Percentiles rank a stretch among this genome's conserved stretches.
Evolutionary conservation across 2,113 vertebrate species (phyloP).

Genomic region (Eretmochelys imbricata): DNA sequence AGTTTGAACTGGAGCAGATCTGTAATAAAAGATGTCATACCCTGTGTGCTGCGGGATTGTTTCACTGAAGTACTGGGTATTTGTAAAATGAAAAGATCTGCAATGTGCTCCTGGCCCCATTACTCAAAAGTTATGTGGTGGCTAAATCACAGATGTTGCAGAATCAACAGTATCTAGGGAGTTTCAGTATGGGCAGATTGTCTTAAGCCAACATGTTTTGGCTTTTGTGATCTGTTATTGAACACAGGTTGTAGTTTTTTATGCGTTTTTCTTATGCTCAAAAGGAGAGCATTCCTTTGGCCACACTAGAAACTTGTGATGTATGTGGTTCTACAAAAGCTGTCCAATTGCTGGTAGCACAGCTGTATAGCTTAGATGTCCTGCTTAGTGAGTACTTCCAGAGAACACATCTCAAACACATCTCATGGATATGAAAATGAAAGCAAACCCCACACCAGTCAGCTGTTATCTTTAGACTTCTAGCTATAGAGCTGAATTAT

Average conservation of each 20-base stretch:
- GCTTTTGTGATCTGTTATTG: neutral
- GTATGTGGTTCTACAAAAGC: neutral
- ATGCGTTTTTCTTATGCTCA: neutral
- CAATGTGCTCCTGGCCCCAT: neutral
- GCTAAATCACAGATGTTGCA: rapidly evolving
- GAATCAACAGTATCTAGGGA: rapidly evolving
- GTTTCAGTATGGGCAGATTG: rapidly evolving
- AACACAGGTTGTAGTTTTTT: rapidly evolving
- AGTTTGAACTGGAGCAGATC: neutral
- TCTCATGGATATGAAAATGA: neutral
- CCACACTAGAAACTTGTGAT: rapidly evolving
- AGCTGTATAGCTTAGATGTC: neutral
- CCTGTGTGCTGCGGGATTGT: rapidly evolving
- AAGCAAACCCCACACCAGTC: neutral
- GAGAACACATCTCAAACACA: neutral
- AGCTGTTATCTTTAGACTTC: neutral
- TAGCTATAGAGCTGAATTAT: neutral
- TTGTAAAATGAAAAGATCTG: neutral
- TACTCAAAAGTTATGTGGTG: neutral
- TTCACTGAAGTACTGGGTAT: neutral
- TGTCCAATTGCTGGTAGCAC: rapidly evolving
- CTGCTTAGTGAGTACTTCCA: neutral
- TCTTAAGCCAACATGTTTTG: neutral
- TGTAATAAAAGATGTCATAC: neutral
- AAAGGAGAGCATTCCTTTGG: neutral